Evolutionary conservation across 2,888 invertebrate genomes (phyloP).

Genomic region (Acanthococcus lagerstroemiae): DNA sequence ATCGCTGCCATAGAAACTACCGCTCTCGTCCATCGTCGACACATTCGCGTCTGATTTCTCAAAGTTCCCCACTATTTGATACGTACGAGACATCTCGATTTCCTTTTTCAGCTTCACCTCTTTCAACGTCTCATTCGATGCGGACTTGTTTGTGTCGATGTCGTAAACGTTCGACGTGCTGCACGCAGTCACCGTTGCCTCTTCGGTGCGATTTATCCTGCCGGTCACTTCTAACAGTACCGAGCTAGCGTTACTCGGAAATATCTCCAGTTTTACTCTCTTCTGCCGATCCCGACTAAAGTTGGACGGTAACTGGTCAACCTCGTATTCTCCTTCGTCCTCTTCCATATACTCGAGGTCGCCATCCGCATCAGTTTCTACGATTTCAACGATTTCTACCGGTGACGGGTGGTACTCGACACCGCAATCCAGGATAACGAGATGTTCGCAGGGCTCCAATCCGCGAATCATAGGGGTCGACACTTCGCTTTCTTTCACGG

Average conservation of each 20-base stretch:
- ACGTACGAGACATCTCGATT: slow-evolving; percentile 39
- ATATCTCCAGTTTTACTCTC: background rate
- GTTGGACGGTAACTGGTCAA: background rate
- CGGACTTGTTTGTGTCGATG: background rate
- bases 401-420: slow-evolving; percentile 41
- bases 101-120: slow-evolving; percentile 39
- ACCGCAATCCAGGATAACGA: slow-evolving; percentile 40
- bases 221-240: slow-evolving; percentile 10
- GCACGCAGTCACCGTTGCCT: slow-evolving; percentile 11
- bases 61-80: slow-evolving; percentile 38
- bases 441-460: slow-evolving; percentile 42
- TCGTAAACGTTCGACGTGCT: background rate
- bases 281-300: background rate
- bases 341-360: background rate
- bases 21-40: slow-evolving; percentile 42
- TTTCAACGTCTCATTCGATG: slow-evolving; percentile 10
- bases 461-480: slow-evolving; percentile 46
- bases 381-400: slow-evolving; percentile 45
- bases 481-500: slow-evolving; percentile 58
- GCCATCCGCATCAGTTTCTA: slow-evolving; percentile 38
- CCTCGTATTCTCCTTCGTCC: background rate
- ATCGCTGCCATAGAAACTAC: slow-evolving; percentile 53
- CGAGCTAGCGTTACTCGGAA: background rate
- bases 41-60: slow-evolving; percentile 21
- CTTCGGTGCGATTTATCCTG: slow-evolving; percentile 17